Evolutionary conservation across 2,888 invertebrate genomes (phyloP), one percentile per base, ranked within the genome.

Genomic region (Pogonocherus hispidulus): DNA sequence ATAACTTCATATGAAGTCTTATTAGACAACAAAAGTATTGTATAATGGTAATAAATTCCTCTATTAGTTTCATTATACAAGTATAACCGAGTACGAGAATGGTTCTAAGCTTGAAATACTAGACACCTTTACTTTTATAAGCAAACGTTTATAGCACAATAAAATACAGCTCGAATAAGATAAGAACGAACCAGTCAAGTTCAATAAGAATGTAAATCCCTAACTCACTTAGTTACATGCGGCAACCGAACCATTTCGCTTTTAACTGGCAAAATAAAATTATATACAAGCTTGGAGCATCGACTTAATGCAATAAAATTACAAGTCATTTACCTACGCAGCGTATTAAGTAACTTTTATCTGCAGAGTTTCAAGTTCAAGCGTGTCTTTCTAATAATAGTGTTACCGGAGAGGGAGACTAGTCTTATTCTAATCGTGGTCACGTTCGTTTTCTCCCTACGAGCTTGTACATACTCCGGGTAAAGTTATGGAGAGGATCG

Each of bases 401-500:
- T 16, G 5, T 9, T 14, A 41, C 14, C 41, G 16, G 41, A n/a
- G 14, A 14, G 16, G 41, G 16, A 41, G 41, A 14, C n/a, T 16
- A 6, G 41, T n/a, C 14, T 41, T n/a, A 41, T 41, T 41, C n/a
- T 41, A 41, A 32, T 32, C 32, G 8, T 32, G 32, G 32, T 41
- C 41, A 41, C 16, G 41, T 41, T 41, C 41, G 41, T 1, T 14
- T 16, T 41, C 41, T 41, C 5, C 41, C 32, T 32, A 11, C 32
- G 32, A 32, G 11, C 32, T 32, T 11, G 32, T n/a, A n/a, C n/a
- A n/a, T n/a, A 32, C 32, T 32, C 9, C 1, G 32, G 8, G 11
- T 32, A 6, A 57, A 46, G 46, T 46, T 27, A 57, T 57, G 57
- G 57, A 44, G 57, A 57, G 23, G 46, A 22, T 22, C 14, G 27